Conservation (phyloP, 2,888 invertebrate species). For the Bugula neritina region DNA sequence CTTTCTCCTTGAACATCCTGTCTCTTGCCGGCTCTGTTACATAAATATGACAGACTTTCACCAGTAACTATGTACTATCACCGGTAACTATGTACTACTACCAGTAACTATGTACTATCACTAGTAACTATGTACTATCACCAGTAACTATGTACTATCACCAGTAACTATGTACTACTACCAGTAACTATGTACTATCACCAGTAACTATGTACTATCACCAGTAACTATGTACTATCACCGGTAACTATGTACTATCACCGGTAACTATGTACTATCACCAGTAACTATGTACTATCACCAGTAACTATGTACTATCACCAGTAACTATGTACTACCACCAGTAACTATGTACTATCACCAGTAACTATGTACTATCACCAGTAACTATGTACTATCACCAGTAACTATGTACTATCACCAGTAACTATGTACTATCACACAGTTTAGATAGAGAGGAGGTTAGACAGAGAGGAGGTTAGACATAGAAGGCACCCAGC, state of each 20-base stretch:
- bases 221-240: not conserved
- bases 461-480: too few relatives aligned
- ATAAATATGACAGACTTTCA: too few relatives aligned
- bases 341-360: not conserved
- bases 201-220: not conserved
- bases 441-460: too few relatives aligned
- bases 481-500: too few relatives aligned
- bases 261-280: not conserved
- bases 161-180: not conserved
- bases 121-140: not conserved
- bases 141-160: not conserved
- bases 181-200: not conserved
- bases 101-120: not conserved
- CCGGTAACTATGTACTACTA: not conserved
- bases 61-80: not conserved
- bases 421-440: too few relatives aligned
- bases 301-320: not conserved
- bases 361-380: not conserved
- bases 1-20: constrained; percentile 85
- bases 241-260: not conserved
- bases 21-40: constrained; percentile 36
- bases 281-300: not conserved
- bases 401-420: too few relatives aligned
- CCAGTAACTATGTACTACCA: not conserved
- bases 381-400: not conserved